A percentile compares a stretch with the other conserved stretches of the same genome.
Conservation (phyloP, 1,140 invertebrate genomes). For the Carposina sasakii region DNA sequence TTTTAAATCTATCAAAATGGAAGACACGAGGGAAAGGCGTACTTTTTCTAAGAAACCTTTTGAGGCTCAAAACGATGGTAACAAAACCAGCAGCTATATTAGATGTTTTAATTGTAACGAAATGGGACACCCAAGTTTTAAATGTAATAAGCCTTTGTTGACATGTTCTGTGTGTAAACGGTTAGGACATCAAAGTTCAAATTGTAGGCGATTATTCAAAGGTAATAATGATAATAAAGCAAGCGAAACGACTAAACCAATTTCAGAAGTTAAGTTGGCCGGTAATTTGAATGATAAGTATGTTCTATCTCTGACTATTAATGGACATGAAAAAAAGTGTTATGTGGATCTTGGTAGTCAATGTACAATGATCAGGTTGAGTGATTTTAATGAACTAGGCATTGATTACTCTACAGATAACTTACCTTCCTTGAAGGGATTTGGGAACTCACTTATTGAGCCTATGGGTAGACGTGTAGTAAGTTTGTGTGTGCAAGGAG, state of each 20-base stretch:
- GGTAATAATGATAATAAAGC: no score
- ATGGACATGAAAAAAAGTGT: neutral
- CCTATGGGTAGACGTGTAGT: neutral
- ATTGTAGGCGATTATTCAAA: conserved; percentile 1
- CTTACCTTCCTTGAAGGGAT: neutral
- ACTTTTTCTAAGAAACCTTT: neutral
- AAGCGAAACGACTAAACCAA: neutral
- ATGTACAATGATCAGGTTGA: neutral
- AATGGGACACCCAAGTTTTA: neutral
- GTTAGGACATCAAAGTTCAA: neutral
- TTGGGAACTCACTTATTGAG: neutral
- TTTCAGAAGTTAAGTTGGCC: no score
- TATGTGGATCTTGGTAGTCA: neutral
- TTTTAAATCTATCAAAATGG: neutral
- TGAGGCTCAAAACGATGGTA: neutral
- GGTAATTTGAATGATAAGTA: neutral
- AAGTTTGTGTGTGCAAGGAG: neutral
- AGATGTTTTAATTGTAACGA: neutral
- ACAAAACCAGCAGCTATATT: neutral
- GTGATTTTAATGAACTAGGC: neutral
- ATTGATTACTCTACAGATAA: neutral
- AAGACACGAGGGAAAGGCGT: neutral
- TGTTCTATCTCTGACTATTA: neutral
- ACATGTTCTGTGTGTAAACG: neutral
- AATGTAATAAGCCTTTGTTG: neutral